Evolutionary conservation across 2,113 vertebrate species (phyloP).

Genomic region (Promerops cafer): DNA sequence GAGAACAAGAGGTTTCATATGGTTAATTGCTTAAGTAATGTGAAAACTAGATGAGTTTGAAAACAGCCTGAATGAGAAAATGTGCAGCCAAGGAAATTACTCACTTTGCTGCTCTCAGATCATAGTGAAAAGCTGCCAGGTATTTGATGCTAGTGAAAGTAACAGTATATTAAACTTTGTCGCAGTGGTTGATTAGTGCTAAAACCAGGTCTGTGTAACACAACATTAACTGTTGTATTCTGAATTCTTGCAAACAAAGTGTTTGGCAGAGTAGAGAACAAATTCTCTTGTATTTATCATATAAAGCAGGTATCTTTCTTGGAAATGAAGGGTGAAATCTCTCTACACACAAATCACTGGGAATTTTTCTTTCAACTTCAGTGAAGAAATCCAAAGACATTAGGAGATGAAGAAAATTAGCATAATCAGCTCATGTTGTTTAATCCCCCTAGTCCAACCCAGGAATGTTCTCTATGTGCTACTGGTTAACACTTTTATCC

Average conservation of each 20-base stretch:
- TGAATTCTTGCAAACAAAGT: neutral
- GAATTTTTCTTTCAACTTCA: neutral
- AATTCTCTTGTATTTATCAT: neutral
- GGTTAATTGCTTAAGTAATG: slow-evolving; percentile 6
- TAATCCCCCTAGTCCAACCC: slow-evolving; percentile 4
- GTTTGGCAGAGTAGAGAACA: neutral
- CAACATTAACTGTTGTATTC: neutral
- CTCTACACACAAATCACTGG: neutral
- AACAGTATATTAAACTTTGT: neutral
- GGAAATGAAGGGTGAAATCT: neutral
- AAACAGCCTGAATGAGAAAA: neutral
- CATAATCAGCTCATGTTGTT: slow-evolving; percentile 35
- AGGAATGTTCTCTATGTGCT: neutral
- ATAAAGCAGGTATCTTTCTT: neutral
- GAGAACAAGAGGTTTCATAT: neutral
- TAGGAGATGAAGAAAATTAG: slow-evolving; percentile 36
- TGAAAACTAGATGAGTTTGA: neutral
- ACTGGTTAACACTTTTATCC: slow-evolving; percentile 13
- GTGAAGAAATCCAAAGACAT: neutral
- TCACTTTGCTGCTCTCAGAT: neutral
- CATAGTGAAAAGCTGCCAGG: neutral
- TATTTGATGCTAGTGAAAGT: neutral
- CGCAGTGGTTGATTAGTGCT: neutral
- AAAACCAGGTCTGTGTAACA: neutral
- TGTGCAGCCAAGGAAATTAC: neutral